phyloP scores from a whole-genome alignment of 2,888 invertebrate species.

The Elgonia sp. region DNA sequence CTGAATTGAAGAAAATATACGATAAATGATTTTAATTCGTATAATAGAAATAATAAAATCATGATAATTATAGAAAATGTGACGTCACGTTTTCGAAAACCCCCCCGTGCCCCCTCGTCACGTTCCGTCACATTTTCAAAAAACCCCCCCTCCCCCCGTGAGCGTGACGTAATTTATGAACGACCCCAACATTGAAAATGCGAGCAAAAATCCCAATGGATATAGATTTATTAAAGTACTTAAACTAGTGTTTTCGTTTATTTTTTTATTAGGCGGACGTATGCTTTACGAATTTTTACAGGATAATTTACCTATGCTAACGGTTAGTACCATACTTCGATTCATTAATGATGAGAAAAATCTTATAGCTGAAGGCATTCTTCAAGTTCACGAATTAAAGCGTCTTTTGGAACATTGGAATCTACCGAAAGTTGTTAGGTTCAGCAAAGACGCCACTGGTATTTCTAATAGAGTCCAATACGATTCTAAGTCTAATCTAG shows the following conservation, averaged over 20 bases:
- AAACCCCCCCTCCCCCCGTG: too few species aligned
- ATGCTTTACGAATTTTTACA: constrained; percentile 26
- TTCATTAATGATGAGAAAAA: constrained; percentile 11
- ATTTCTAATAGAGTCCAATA: constrained; percentile 75
- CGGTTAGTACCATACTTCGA: neutral
- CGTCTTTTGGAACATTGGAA: constrained; percentile 67
- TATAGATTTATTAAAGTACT: constrained; percentile 16
- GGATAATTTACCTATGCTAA: constrained; percentile 41
- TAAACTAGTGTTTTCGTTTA: constrained; percentile 5
- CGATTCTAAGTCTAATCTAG: constrained; percentile 72
- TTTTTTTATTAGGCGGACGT: constrained; percentile 39
- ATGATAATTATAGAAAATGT: too few species aligned
- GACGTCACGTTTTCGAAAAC: too few species aligned
- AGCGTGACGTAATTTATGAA: too few species aligned
- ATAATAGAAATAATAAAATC: too few species aligned
- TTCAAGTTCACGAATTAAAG: constrained; percentile 56
- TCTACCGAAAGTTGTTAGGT: constrained; percentile 69
- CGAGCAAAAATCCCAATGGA: constrained; percentile 3
- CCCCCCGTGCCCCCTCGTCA: too few species aligned
- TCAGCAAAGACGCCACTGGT: constrained; percentile 22
- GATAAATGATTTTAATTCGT: too few species aligned
- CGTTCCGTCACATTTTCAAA: too few species aligned
- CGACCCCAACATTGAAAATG: too few species aligned
- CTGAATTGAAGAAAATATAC: too few species aligned
- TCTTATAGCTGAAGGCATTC: constrained; percentile 19